Base-by-base conservation (phyloP, 2,888 invertebrate species). In the Catocala fraxini region DNA sequence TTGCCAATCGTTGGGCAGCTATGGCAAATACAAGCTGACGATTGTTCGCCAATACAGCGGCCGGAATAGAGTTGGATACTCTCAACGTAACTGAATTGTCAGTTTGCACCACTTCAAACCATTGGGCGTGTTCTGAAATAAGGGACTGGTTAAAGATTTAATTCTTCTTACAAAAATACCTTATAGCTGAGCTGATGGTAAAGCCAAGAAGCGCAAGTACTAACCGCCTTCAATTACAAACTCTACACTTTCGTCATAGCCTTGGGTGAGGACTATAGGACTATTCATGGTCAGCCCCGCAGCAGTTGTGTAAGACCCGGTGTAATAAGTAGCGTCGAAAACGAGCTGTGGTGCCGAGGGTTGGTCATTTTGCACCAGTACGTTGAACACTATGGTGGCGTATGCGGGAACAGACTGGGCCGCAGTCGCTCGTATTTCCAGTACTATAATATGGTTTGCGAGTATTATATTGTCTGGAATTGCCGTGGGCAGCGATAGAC, bases 181-280 rank as follows among this genome's bases (percentile, higher is more conserved):
- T 39, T 9, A 7, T n/a, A 12, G 4, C 45, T 12, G n/a, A 45
- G 84, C 34, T 76, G 69, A 12, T 12, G 6, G 12, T 45, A 0
- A 7, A 4, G 5, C 12, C 45, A 46, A 13, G 13, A 46, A 5
- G 6, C 5, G 42, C 10, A 56, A 48, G 6, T 15, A 54, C 62
- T 47, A 7, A 84, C 86, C 82, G 74, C 83, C 84, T 52, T 73
- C 72, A 0, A 86, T 68, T 6, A 12, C 43, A 54, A 82, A 84
- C 15, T 56, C 39, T 0, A 85, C 78, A n/a, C 47, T 63, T 0
- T 65, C 63, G 39, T 82, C 77, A 52, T 74, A 81, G 9, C 82
- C 85, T 42, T 71, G 33, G 4, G 62, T 39, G 4, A 86, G 59
- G 0, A 68, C 65, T 46, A 85, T 80, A 4, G 66, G 59, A 9